Evolutionary conservation across 2,888 invertebrate species (phyloP).

Genomic region (Portevinia maculata): DNA sequence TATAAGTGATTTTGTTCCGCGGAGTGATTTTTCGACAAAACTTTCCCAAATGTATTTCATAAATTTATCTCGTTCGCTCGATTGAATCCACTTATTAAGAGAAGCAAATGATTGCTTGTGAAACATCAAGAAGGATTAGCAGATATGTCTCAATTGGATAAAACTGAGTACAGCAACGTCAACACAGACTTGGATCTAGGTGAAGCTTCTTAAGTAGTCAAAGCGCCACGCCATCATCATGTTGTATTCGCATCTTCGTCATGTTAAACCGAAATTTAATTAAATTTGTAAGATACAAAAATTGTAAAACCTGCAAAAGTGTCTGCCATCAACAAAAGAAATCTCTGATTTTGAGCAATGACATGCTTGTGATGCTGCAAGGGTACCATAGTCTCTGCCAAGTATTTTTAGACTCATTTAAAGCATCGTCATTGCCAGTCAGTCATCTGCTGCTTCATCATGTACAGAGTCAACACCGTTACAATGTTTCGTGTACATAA

Average conservation of each 20-base stretch:
- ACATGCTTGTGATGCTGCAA: slow-evolving; percentile 36
- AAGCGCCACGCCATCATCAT: slow-evolving; percentile 16
- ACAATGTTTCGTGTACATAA: slow-evolving; percentile 23
- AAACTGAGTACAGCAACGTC: slow-evolving; percentile 53
- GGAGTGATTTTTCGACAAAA: slow-evolving; percentile 22
- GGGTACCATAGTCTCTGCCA: slow-evolving; percentile 27
- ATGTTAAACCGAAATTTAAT: background rate
- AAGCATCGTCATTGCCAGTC: slow-evolving; percentile 38
- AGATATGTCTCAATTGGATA: slow-evolving; percentile 58
- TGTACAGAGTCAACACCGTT: slow-evolving; percentile 4
- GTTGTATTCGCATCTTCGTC: background rate
- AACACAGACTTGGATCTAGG: slow-evolving; percentile 52
- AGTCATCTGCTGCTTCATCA: slow-evolving; percentile 17
- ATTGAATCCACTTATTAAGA: slow-evolving; percentile 4
- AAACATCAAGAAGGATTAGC: slow-evolving; percentile 24
- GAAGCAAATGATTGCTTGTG: slow-evolving; percentile 14
- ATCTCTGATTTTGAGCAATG: slow-evolving; percentile 11
- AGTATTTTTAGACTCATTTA: slow-evolving; percentile 43
- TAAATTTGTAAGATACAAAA: background rate
- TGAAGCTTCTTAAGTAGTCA: slow-evolving; percentile 43
- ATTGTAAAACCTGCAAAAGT: slow-evolving; percentile 7
- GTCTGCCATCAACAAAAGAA: slow-evolving; percentile 13
- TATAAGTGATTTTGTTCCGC: slow-evolving; percentile 14
- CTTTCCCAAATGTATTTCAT: slow-evolving; percentile 23
- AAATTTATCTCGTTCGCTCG: background rate